phyloP scores from a whole-genome alignment of 2,113 vertebrate species.

The Oenanthe oenanthe region DNA sequence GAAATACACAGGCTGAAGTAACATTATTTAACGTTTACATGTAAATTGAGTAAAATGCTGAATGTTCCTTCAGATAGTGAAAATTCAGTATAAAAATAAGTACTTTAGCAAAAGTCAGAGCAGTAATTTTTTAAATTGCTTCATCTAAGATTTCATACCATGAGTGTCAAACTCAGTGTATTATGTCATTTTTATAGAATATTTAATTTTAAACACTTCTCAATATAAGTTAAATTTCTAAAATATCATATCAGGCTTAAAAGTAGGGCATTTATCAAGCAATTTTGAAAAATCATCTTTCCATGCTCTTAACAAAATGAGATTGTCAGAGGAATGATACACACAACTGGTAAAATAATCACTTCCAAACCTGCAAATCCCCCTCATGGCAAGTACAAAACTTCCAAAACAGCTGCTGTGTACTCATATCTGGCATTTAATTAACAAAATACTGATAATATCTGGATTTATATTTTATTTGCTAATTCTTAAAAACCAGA shows the following conservation, averaged over 20 bases:
- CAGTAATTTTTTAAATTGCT: background rate
- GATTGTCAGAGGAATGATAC: background rate
- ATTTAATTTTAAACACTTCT: background rate
- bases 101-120: background rate
- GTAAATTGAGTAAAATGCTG: background rate
- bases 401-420: background rate
- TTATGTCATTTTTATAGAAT: background rate
- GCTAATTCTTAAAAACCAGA: background rate
- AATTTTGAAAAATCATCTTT: background rate
- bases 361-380: constrained; percentile 37
- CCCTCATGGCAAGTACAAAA: background rate
- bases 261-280: background rate
- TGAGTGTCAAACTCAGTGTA: background rate
- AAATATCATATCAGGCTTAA: background rate
- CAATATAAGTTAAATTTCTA: background rate
- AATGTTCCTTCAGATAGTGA: background rate
- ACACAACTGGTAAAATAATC: background rate
- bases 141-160: background rate
- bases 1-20: background rate
- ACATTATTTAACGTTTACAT: background rate
- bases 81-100: background rate
- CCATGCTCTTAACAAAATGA: background rate
- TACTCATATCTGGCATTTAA: background rate
- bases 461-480: background rate
- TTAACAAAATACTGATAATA: background rate